Evolutionary conservation across 2,113 vertebrate species (phyloP).

Genomic region (Scomber colias): DNA sequence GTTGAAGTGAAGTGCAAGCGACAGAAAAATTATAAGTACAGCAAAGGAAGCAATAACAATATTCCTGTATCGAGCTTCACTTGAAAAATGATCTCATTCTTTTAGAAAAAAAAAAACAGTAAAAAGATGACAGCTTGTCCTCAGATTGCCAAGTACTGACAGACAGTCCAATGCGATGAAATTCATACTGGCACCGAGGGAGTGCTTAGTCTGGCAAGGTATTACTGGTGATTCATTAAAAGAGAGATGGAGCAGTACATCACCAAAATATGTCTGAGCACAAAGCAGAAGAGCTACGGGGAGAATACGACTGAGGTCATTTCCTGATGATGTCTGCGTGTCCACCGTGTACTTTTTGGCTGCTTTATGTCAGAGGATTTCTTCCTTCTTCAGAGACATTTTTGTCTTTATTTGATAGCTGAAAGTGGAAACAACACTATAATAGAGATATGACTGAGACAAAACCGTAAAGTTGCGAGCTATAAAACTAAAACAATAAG

Average conservation of each 20-base stretch:
- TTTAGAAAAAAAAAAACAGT: slow-evolving; percentile 11
- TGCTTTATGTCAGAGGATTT: no score
- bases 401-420: no score
- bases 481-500: no score
- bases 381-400: no score
- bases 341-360: no score
- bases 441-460: no score
- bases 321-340: neutral
- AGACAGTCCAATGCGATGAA: slow-evolving; percentile 45
- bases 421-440: no score
- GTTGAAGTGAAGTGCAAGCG: neutral
- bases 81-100: slow-evolving; percentile 25
- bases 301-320: neutral
- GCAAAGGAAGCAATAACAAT: neutral
- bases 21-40: neutral
- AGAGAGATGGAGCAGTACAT: slow-evolving; percentile 18
- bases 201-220: slow-evolving; percentile 48
- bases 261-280: neutral
- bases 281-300: slow-evolving; percentile 3
- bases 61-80: slow-evolving; percentile 8
- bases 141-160: slow-evolving; percentile 43
- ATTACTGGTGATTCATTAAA: slow-evolving; percentile 29
- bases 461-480: no score
- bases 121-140: slow-evolving; percentile 58
- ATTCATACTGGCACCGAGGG: slow-evolving; percentile 41